phyloP scores from a whole-genome alignment of 1,140 invertebrate genomes.

The Polypedilum vanderplanki region DNA sequence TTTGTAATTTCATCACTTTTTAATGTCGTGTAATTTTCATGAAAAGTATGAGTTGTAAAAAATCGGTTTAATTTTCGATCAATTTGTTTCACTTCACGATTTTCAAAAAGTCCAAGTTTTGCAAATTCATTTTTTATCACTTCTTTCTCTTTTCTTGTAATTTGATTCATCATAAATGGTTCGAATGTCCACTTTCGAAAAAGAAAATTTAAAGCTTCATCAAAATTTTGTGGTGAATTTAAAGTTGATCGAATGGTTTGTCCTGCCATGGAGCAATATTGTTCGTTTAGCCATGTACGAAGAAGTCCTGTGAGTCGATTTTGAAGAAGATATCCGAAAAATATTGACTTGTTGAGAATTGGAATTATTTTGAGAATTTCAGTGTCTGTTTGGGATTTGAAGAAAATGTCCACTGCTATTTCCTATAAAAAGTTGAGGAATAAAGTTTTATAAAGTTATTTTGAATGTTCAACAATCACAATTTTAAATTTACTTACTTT shows the following conservation, averaged over 20 bases:
- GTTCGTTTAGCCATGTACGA: background rate
- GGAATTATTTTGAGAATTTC: background rate
- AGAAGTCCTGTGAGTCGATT: background rate
- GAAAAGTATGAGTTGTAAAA: background rate
- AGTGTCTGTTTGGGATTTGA: background rate
- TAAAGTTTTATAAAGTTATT: too few relatives aligned
- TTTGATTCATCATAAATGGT: background rate
- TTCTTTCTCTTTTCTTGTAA: background rate
- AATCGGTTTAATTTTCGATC: background rate
- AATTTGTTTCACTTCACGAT: background rate
- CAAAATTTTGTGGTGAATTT: background rate
- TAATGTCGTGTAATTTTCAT: background rate
- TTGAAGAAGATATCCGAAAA: background rate
- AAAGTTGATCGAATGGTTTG: background rate
- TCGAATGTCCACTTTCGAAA: background rate
- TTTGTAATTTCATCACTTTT: background rate
- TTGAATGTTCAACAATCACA: too few relatives aligned
- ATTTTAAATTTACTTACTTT: background rate
- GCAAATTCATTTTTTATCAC: conserved; percentile 17
- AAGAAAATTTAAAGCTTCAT: background rate
- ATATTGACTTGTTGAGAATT: background rate
- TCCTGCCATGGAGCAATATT: background rate
- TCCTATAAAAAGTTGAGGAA: background rate
- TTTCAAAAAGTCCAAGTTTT: background rate
- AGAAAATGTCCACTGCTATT: background rate